Evolutionary conservation across 2,113 vertebrate species (phyloP).

Genomic region (Pangasianodon gigas): DNA sequence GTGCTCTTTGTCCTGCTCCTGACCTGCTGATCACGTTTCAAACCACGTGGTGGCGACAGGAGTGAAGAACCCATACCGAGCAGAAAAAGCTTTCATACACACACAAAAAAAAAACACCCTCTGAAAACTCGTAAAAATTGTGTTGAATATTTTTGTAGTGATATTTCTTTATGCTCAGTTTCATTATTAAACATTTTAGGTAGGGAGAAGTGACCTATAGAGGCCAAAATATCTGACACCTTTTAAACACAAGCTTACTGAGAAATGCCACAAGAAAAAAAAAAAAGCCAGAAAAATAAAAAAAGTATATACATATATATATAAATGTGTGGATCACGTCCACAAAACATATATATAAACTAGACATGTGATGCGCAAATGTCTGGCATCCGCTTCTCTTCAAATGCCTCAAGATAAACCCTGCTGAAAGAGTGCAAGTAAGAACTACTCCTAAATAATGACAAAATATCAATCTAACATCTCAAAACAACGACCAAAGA

Average conservation of each 20-base stretch:
- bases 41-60: conserved; percentile 38
- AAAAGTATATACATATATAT: neutral
- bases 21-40: neutral
- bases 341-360: neutral
- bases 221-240: neutral
- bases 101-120: no score
- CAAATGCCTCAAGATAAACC: no score
- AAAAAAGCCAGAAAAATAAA: neutral
- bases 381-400: neutral
- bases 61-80: neutral
- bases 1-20: neutral
- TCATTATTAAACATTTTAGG: neutral
- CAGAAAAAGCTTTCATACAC: neutral
- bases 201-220: no score
- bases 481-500: neutral
- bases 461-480: neutral
- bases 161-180: neutral
- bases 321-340: neutral
- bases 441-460: neutral
- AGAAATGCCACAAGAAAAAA: neutral
- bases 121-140: neutral
- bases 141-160: neutral
- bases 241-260: neutral
- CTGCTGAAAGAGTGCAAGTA: neutral
- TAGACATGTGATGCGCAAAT: neutral